Evolutionary conservation across 2,888 invertebrate species (phyloP), one percentile per base, ranked within the genome.

Genomic region (Tortrix viridana): DNA sequence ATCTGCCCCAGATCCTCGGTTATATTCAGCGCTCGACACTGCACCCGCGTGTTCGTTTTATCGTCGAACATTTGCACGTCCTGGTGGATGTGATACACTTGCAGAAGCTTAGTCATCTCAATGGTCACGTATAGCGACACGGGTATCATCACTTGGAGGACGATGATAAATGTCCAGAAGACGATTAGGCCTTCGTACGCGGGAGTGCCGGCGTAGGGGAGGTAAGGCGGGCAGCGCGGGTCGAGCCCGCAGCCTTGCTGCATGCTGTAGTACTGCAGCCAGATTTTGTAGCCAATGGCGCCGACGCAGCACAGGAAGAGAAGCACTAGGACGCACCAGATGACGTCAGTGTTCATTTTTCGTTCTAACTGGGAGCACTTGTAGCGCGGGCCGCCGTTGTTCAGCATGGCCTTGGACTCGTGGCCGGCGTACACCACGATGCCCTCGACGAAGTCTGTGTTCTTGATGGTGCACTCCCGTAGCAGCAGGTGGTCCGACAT

Each of bases 351-450:
- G 89, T 99, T 99, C 96, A 99, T 98, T 86, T 96, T 95, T 69
- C 95, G 94, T 87, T 99, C 99, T 74, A 99, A 92, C 69, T 96
- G 95, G 59, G 98, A 98, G 74, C 98, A 94, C 89, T 98, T 99
- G 89, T 96, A 97, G 49, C 98, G 94, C 65, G 98, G 98, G 47
- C 98, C 98, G 70, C 98, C 97, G 86, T 98, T 99, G 88, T 99
- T 99, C 67, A 99, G 94, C 97, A 99, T 97, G 18, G 98, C 97
- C 90, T 99, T 99, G 16, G 98, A 98, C 92, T 99, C 99, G 85
- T 98, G 98, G 64, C 99, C 96, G 70, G 98, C 98, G 93, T 99
- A 99, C 58, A 99, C 96, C 53, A 99, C 98, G 80, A 99, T 96
- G 62, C 99, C 99, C 85, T 99, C 99, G 44, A 99, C 95, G 84